A percentile compares a stretch with the other conserved stretches of the same genome.
Evolutionary conservation across 1,140 invertebrate genomes (phyloP).

Genomic region (Hylaeus volcanicus): DNA sequence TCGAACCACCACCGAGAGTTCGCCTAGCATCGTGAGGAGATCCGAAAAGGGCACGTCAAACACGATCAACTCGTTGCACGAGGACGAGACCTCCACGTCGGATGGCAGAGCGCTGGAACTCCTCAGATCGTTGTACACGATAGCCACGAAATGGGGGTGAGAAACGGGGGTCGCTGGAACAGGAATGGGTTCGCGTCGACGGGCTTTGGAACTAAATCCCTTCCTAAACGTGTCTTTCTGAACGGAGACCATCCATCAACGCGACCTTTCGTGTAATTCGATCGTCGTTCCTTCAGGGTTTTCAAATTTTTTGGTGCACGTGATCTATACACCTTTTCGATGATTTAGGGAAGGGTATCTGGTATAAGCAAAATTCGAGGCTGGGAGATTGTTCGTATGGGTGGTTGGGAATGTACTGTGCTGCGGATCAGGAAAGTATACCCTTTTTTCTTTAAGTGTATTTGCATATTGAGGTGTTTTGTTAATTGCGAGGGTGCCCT

Average conservation of each 20-base stretch:
- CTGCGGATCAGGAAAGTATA: no score
- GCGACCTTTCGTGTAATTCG: constrained; percentile 2
- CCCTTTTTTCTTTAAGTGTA: no score
- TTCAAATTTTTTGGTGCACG: not conserved
- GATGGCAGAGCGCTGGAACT: constrained; percentile 90
- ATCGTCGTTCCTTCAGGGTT: not conserved
- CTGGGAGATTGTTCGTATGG: constrained; percentile 1
- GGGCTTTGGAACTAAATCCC: not conserved
- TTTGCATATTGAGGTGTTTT: no score
- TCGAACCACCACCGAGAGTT: constrained; percentile 65
- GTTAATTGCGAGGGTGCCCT: no score
- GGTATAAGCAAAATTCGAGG: no score
- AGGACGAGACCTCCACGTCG: constrained; percentile 80
- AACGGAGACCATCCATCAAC: not conserved
- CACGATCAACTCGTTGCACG: constrained; percentile 76
- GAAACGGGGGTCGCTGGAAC: not conserved
- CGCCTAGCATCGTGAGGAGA: constrained; percentile 48
- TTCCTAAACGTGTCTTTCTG: constrained; percentile 12
- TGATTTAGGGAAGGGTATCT: not conserved
- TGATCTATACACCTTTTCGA: not conserved
- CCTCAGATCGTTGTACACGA: constrained; percentile 89
- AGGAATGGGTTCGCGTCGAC: constrained; percentile 5
- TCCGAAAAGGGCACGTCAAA: constrained; percentile 67
- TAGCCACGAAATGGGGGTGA: constrained; percentile 89
- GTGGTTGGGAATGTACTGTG: constrained; percentile 21